Percentiles rank a stretch among this genome's conserved stretches.
These are phyloP conservation scores for Phaonia tiefii DNA, from an alignment of 2,888 invertebrate genomes.

Conservation along the genomic window DNA sequence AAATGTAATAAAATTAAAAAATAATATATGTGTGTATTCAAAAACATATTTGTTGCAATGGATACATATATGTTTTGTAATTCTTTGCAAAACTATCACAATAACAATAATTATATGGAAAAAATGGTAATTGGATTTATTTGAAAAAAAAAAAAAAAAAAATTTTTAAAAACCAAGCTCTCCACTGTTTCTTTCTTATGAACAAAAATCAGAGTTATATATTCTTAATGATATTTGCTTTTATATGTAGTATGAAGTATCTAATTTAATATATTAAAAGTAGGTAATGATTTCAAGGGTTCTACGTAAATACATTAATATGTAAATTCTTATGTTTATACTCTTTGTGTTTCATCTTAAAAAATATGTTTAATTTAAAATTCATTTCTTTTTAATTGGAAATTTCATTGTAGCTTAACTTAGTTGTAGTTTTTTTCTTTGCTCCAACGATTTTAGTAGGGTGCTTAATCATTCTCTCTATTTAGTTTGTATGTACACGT, in stretches of 20 bases:
- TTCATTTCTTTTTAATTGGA: not conserved
- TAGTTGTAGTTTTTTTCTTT: conserved; percentile 17
- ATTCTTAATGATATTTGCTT: too few species aligned
- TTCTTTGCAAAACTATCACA: conserved; percentile 64
- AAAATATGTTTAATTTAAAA: conserved; percentile 17
- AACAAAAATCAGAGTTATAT: too few species aligned
- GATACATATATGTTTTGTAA: conserved; percentile 62
- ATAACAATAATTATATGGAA: conserved; percentile 46
- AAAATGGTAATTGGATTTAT: not conserved
- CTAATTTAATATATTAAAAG: conserved; percentile 1
- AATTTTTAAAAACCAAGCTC: too few species aligned
- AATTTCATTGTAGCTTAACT: conserved; percentile 5
- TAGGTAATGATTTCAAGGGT: conserved; percentile 2
- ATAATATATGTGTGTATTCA: conserved; percentile 6
- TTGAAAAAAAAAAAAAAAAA: too few species aligned
- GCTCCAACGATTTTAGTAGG: conserved; percentile 26
- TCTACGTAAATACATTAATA: conserved; percentile 12
- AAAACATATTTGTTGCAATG: conserved; percentile 33
- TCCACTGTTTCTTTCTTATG: too few species aligned
- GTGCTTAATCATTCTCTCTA: conserved; percentile 23
- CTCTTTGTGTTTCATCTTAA: not conserved
- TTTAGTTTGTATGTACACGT: conserved; percentile 40
- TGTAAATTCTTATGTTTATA: not conserved
- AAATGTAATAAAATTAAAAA: conserved; percentile 38
- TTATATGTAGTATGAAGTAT: conserved; percentile 11